phyloP scores from a whole-genome alignment of 2,797 vertebrate genomes.

The Hipposideros larvatus region DNA sequence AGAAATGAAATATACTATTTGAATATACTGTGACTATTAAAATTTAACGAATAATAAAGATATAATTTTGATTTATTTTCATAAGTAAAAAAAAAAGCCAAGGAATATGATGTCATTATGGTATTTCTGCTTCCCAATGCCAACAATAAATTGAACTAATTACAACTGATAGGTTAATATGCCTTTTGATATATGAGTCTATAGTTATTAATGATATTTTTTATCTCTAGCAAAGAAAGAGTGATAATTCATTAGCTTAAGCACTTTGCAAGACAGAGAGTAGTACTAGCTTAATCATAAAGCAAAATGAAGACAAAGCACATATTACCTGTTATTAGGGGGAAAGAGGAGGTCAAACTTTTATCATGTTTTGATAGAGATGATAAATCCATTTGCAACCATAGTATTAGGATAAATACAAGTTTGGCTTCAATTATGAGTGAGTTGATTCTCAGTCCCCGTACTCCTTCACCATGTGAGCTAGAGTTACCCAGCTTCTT shows the following conservation, averaged over 20 bases:
- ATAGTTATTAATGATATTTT: conserved; percentile 48
- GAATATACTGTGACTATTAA: background rate
- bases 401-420: background rate
- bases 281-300: background rate
- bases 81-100: background rate
- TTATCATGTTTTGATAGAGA: conserved; percentile 3
- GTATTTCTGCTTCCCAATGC: background rate
- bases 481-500: background rate
- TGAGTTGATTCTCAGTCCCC: background rate
- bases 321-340: background rate
- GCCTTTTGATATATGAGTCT: conserved; percentile 12
- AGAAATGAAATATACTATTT: background rate
- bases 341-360: background rate
- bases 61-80: conserved; percentile 13
- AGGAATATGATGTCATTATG: background rate
- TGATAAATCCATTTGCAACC: background rate
- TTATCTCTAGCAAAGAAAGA: background rate
- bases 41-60: background rate
- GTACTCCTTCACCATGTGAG: background rate
- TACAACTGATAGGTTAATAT: background rate
- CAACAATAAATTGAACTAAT: background rate
- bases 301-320: conserved; percentile 26
- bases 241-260: conserved; percentile 41
- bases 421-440: conserved; percentile 16
- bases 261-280: background rate